Evolutionary conservation across 2,888 invertebrate species (phyloP), one percentile per base, ranked within the genome.

Genomic region (Orthonevra nobilis): DNA sequence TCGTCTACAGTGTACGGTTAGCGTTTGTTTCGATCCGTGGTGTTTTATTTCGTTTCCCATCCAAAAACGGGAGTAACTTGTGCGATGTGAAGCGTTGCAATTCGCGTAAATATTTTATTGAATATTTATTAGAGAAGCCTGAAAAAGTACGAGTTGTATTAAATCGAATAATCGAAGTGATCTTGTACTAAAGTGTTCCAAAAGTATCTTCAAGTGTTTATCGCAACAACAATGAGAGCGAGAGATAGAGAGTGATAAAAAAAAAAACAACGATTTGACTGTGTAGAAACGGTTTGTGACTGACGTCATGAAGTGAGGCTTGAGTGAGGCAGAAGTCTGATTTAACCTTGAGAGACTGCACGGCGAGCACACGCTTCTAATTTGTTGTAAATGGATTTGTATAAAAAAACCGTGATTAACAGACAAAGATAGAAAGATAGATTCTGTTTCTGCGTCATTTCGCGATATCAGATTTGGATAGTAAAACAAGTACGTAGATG

Each of bases 1-100:
- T 77, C 72, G 64, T 52, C 34, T 54, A 32, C 70, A 77, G 77
- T 77, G 64, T 72, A 72, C 77, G 77, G 58, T 54, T 60, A 77
- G 60, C 72, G 30, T 72, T 77, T 77, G 72, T 38, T 52, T 52
- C 63, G 77, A 66, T 66, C 54, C 30, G 77, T 72, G 58, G 64
- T 77, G 32, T 58, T 58, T 52, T 56, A 30, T 44, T 64, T 19
- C 14, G 38, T 30, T n/a, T 48, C 54, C 38, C 38, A 56, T 40
- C 23, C 17, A 48, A 48, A 20, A 28, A 12, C n/a, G n/a, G n/a
- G n/a, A 12, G 46, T 48, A 36, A 30, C 26, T 40, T 14, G 30
- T 46, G 17, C 38, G 17, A 26, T 32, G 42, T 6, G 52, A 52
- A 14, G 9, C 4, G 19, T 2, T 19, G 34, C 36, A 34, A 40